These are phyloP conservation scores for Leptodirus hochenwartii DNA, from an alignment of 2,888 invertebrate species.

Conservation along the genomic window DNA sequence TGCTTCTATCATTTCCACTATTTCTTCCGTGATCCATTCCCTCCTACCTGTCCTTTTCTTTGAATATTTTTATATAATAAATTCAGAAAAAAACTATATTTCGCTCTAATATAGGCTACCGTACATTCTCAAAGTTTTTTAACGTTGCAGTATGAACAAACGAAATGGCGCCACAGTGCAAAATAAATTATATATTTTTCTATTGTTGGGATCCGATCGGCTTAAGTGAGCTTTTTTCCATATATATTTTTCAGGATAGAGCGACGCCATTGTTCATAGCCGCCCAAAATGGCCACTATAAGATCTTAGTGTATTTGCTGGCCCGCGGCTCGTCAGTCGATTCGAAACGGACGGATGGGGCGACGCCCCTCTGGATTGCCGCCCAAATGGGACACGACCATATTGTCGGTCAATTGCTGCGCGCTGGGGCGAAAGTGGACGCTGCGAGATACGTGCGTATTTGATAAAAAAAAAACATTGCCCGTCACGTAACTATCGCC, in stretches of 20 bases:
- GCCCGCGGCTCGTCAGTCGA: conserved; percentile 53
- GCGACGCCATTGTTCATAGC: conserved; percentile 86
- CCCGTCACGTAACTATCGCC: not conserved
- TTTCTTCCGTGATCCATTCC: no score
- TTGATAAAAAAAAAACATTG: conserved; percentile 4
- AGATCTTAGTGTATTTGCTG: conserved; percentile 54
- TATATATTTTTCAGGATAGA: conserved; percentile 50
- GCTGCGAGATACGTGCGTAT: conserved; percentile 52
- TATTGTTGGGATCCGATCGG: no score
- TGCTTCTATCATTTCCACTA: no score
- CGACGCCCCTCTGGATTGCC: conserved; percentile 85
- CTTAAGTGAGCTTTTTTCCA: no score
- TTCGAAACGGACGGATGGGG: conserved; percentile 60
- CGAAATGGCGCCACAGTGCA: no score
- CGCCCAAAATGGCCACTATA: conserved; percentile 82
- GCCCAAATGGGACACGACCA: conserved; percentile 87
- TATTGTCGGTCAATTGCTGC: conserved; percentile 58
- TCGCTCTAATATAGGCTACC: no score
- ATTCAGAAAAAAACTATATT: no score
- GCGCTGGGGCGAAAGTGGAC: conserved; percentile 64
- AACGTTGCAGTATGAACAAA: no score
- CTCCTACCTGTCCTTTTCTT: no score
- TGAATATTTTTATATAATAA: no score
- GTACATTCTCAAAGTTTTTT: no score
- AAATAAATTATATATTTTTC: conserved; percentile 4